Evolutionary conservation across 2,113 vertebrate genomes (phyloP).

Genomic region (Sinocyclocheilus maitianheensis): DNA sequence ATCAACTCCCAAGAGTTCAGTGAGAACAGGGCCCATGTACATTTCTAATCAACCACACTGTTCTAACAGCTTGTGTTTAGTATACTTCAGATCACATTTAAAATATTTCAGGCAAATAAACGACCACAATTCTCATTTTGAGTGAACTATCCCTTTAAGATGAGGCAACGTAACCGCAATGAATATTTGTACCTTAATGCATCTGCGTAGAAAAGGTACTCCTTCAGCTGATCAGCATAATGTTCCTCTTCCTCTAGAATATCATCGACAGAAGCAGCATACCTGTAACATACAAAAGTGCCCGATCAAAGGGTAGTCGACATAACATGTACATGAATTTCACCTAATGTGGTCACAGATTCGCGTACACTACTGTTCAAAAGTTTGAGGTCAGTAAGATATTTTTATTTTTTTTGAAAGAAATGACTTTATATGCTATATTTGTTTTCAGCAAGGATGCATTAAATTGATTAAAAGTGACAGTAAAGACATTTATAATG

Average conservation of each 20-base stretch:
- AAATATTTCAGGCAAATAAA: background rate
- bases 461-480: background rate
- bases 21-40: background rate
- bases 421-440: background rate
- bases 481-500: too few species aligned
- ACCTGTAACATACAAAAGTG: slow-evolving; percentile 72
- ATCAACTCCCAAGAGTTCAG: background rate
- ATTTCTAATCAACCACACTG: slow-evolving; percentile 11
- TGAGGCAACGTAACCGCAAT: background rate
- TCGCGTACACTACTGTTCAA: background rate
- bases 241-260: slow-evolving; percentile 95
- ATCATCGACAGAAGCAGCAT: slow-evolving; percentile 92
- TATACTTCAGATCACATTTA: background rate
- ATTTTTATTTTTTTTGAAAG: background rate
- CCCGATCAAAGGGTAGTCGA: background rate
- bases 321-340: background rate
- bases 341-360: background rate
- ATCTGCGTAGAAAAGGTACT: slow-evolving; percentile 93
- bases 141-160: background rate
- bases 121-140: background rate
- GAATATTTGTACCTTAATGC: slow-evolving; percentile 78
- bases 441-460: background rate
- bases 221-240: slow-evolving; percentile 94
- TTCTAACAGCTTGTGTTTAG: slow-evolving; percentile 27
- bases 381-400: background rate